Percentiles rank a stretch among this genome's conserved stretches.
phyloP scores from a whole-genome alignment of 2,113 vertebrate genomes.

The Dromas ardeola region DNA sequence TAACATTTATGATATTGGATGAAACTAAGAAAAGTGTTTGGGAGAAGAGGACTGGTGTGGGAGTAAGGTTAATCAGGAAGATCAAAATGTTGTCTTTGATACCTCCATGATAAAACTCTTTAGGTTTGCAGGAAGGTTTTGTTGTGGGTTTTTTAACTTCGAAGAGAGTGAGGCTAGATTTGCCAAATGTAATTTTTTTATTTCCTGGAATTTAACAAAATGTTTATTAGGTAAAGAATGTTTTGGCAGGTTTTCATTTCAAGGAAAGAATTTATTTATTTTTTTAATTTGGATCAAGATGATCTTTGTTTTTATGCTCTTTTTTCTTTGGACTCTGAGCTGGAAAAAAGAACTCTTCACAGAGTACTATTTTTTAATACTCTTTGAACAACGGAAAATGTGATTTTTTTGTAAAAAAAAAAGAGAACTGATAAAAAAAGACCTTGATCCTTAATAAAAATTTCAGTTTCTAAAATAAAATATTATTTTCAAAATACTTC shows the following conservation, averaged over 20 bases:
- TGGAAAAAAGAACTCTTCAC: neutral
- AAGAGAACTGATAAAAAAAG: neutral
- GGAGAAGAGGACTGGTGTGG: neutral
- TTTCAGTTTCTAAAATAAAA: neutral
- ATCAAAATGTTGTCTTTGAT: neutral
- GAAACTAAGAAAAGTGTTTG: neutral
- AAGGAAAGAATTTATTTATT: neutral
- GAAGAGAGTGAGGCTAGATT: neutral
- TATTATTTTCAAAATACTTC: neutral
- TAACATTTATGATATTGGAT: neutral
- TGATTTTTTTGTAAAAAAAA: neutral
- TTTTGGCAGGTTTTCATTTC: neutral
- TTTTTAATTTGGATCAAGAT: neutral
- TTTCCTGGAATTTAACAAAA: constrained; percentile 40
- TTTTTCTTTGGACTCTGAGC: neutral
- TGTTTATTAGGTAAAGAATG: neutral
- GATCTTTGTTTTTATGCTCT: neutral
- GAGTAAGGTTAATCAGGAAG: neutral
- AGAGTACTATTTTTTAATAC: neutral
- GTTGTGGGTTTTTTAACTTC: neutral
- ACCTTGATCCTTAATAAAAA: neutral
- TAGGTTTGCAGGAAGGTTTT: neutral
- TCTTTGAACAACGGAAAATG: neutral
- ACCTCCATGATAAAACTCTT: neutral
- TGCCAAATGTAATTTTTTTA: neutral